phyloP scores from a whole-genome alignment of 2,797 vertebrate species.

The Enteromius afrohamiltoni region DNA sequence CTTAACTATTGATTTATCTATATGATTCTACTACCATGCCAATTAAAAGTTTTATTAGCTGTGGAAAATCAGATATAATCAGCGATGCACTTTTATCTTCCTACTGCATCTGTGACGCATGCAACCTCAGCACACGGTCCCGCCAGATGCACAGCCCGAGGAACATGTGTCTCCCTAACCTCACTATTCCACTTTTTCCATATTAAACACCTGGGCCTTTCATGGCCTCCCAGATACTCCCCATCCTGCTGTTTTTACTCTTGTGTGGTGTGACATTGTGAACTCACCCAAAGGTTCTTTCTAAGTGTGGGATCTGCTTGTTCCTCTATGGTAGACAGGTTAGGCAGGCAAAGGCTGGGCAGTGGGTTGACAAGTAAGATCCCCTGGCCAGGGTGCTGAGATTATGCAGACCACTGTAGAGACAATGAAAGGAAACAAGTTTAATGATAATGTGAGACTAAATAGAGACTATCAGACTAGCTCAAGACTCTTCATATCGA shows the following conservation, averaged over 20 bases:
- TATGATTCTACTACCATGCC: not conserved
- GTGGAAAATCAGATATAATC: constrained; percentile 45
- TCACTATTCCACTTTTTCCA: constrained; percentile 12
- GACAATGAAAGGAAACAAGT: constrained; percentile 23
- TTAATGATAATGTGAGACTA: constrained; percentile 11
- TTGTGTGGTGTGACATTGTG: constrained; percentile 30
- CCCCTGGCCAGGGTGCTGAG: constrained; percentile 58
- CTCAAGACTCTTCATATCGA: constrained; percentile 25
- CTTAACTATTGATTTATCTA: not conserved
- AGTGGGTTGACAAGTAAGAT: constrained; percentile 45
- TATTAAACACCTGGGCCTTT: constrained; percentile 32
- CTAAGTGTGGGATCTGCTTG: not conserved
- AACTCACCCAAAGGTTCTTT: constrained; percentile 54
- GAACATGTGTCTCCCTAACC: constrained; percentile 45
- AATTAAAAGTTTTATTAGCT: constrained; percentile 36
- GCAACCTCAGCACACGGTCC: constrained; percentile 21
- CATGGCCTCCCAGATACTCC: not conserved
- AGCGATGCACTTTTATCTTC: constrained; percentile 52
- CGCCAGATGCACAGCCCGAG: constrained; percentile 36
- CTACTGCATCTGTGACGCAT: constrained; percentile 49
- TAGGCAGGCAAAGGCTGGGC: constrained; percentile 16
- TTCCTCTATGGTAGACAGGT: constrained; percentile 6
- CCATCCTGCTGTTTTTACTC: constrained; percentile 10
- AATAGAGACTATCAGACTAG: not conserved
- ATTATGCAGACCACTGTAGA: constrained; percentile 59